A percentile compares a stretch with the other conserved stretches of the same genome.
Evolutionary conservation across 1,140 invertebrate species (phyloP).

Genomic region (Nautilus pompilius): DNA sequence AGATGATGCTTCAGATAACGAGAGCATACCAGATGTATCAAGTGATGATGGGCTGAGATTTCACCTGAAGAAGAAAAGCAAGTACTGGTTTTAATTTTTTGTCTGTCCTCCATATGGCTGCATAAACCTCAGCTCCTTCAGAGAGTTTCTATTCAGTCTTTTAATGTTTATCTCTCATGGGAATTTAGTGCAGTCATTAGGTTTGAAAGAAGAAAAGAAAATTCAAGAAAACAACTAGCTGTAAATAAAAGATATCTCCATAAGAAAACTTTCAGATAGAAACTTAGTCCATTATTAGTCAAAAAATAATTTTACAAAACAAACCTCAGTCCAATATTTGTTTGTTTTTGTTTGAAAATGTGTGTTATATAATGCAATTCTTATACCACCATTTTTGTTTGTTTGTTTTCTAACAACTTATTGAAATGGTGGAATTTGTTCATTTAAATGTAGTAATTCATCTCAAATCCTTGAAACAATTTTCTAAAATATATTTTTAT

Average conservation of each 20-base stretch:
- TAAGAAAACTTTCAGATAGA: not conserved
- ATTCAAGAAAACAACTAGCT: not conserved
- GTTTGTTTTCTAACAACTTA: too few relatives aligned
- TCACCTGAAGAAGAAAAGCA: constrained; percentile 51
- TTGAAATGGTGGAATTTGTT: too few relatives aligned
- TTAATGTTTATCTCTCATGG: too few relatives aligned
- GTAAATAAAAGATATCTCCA: not conserved
- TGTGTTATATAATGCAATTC: too few relatives aligned
- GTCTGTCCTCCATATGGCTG: not conserved
- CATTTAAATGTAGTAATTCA: too few relatives aligned
- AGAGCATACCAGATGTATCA: constrained; percentile 48
- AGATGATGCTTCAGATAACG: constrained; percentile 24
- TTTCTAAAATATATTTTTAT: too few relatives aligned
- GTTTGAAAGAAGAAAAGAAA: not conserved
- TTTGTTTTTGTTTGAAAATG: too few relatives aligned
- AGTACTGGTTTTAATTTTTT: constrained; percentile 9
- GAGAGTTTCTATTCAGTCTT: not conserved
- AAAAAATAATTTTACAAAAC: too few relatives aligned
- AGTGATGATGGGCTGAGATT: constrained; percentile 49
- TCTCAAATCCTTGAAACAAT: too few relatives aligned
- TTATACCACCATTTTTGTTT: too few relatives aligned
- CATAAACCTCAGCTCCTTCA: not conserved
- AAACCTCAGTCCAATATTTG: too few relatives aligned
- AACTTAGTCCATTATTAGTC: too few relatives aligned
- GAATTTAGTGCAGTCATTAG: not conserved